Evolutionary conservation across 1,140 invertebrate species (phyloP).

Genomic region (Yoshiicerus persimilis): DNA sequence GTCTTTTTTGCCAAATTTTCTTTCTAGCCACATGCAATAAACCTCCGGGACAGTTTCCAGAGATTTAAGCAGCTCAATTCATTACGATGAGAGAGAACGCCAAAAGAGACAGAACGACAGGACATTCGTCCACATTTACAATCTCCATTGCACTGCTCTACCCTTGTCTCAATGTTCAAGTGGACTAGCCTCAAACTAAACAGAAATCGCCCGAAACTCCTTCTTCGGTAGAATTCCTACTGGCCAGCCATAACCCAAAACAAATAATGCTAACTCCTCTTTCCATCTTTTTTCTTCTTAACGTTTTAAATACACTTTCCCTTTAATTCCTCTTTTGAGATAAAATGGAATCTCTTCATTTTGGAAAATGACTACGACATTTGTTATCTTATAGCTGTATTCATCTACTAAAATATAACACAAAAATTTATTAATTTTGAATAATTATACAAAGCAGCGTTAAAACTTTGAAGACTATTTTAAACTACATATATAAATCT

Average conservation of each 20-base stretch:
- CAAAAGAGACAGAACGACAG: conserved; percentile 7
- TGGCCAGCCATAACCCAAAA: background rate
- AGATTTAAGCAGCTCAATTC: conserved; percentile 42
- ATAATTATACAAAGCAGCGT: too few species aligned
- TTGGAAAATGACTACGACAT: too few species aligned
- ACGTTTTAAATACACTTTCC: background rate
- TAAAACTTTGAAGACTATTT: too few species aligned
- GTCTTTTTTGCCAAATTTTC: conserved; percentile 41
- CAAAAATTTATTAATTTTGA: too few species aligned
- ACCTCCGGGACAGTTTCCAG: conserved; percentile 40
- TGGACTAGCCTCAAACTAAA: background rate
- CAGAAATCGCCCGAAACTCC: background rate
- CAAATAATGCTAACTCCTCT: background rate
- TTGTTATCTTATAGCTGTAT: too few species aligned
- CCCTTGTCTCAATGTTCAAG: background rate
- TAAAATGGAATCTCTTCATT: background rate
- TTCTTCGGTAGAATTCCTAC: background rate
- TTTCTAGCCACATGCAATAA: conserved; percentile 42
- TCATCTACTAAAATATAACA: too few species aligned
- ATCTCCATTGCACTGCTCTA: background rate
- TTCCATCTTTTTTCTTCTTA: background rate
- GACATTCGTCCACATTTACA: conserved; percentile 32
- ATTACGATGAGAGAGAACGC: conserved; percentile 18
- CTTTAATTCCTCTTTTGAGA: background rate
- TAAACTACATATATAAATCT: too few species aligned